phyloP scores from a whole-genome alignment of 2,888 invertebrate species.

The Pegoplata infirma region DNA sequence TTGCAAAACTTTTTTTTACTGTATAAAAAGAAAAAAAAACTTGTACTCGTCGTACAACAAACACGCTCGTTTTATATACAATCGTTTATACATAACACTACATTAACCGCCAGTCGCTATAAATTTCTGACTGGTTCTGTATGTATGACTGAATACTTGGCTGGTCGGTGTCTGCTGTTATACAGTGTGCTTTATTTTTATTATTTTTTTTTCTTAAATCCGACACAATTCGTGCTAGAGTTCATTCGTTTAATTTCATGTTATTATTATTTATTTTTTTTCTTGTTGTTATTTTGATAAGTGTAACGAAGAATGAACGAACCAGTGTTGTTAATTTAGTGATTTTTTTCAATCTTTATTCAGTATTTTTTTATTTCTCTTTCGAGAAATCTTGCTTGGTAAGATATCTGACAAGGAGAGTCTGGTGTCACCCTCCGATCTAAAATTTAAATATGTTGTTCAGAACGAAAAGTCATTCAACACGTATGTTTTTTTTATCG shows the following conservation, averaged over 20 bases:
- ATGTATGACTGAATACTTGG: slow-evolving; percentile 36
- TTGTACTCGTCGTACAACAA: slow-evolving; percentile 13
- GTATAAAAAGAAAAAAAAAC: slow-evolving; percentile 1
- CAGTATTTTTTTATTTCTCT: too few relatives aligned
- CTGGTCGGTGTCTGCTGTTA: slow-evolving; percentile 54
- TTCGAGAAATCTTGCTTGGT: too few relatives aligned
- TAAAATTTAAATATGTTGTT: too few relatives aligned
- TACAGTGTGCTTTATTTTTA: slow-evolving; percentile 1
- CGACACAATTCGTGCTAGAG: slow-evolving; percentile 31
- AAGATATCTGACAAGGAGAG: too few relatives aligned
- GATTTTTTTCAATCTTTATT: background rate
- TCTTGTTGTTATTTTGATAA: background rate
- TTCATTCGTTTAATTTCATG: slow-evolving; percentile 24
- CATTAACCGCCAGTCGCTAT: slow-evolving; percentile 31
- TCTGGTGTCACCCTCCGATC: too few relatives aligned
- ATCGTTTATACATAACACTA: background rate
- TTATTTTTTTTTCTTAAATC: background rate
- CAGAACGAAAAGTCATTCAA: too few relatives aligned
- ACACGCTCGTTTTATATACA: too few relatives aligned
- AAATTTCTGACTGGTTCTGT: slow-evolving; percentile 39
- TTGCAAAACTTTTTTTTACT: slow-evolving; percentile 36
- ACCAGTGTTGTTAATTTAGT: background rate
- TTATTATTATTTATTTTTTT: slow-evolving; percentile 28
- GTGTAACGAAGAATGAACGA: slow-evolving; percentile 23
- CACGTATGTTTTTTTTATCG: too few relatives aligned